A percentile compares a stretch with the other conserved stretches of the same genome.
These are phyloP conservation scores for Acipenser ruthenus DNA, from an alignment of 2,797 vertebrate genomes.

Conservation along the genomic window DNA sequence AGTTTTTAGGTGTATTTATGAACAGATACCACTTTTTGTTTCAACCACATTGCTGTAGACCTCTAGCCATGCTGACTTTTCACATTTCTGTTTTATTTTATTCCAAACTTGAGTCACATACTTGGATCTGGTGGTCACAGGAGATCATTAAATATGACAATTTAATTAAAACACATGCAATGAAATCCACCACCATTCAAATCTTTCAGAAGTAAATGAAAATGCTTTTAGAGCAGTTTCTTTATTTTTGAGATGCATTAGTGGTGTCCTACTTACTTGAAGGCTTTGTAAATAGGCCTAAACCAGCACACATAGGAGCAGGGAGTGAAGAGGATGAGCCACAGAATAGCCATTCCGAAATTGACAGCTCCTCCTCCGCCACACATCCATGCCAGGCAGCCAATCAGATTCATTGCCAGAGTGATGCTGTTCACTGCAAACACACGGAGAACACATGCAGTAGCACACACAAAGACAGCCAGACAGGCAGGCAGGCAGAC, in stretches of 20 bases:
- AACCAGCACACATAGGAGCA: constrained; percentile 99
- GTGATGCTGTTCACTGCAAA: constrained; percentile 86
- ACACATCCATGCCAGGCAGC: constrained; percentile 95
- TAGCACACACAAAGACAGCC: neutral
- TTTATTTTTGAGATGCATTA: constrained; percentile 9
- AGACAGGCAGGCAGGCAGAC: neutral
- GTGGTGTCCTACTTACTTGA: constrained; percentile 73
- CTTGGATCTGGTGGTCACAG: no score
- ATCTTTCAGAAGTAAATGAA: neutral
- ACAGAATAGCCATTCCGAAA: constrained; percentile 95
- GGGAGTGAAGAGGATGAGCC: constrained; percentile 95
- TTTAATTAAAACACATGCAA: neutral
- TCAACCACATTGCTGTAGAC: no score
- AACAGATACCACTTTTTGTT: no score
- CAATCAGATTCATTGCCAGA: constrained; percentile 87
- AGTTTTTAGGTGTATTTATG: no score
- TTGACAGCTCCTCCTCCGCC: constrained; percentile 91
- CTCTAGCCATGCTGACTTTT: no score
- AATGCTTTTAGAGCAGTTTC: neutral
- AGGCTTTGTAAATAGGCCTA: constrained; percentile 97
- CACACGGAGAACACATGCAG: constrained; percentile 27
- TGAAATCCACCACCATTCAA: neutral
- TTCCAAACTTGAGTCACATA: no score
- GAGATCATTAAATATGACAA: no score
- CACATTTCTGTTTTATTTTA: no score